Evolutionary conservation across 1,140 invertebrate species (phyloP).

Genomic region (Drosophila varians): DNA sequence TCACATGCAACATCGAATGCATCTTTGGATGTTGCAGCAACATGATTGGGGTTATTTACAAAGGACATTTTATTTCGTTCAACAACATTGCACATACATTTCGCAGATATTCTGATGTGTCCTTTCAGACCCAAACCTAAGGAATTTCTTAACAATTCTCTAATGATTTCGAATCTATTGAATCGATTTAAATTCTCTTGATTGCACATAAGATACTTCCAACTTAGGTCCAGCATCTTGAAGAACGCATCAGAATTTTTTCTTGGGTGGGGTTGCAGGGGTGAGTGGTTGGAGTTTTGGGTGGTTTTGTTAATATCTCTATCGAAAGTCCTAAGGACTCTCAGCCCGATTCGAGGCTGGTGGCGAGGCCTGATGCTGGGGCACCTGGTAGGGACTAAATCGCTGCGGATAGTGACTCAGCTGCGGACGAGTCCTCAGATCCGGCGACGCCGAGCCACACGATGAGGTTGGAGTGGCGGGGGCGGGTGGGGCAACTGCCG

Average conservation of each 20-base stretch:
- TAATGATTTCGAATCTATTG: background rate
- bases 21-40: constrained; percentile 58
- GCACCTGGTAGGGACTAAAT: constrained; percentile 83
- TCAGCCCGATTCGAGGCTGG: constrained; percentile 59
- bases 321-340: constrained; percentile 48
- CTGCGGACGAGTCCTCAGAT: constrained; percentile 65
- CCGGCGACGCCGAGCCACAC: constrained; percentile 75
- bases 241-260: background rate
- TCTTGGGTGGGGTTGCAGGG: constrained; percentile 4
- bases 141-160: background rate
- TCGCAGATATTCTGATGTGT: constrained; percentile 18
- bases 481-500: constrained; percentile 42
- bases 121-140: background rate
- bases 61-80: constrained; percentile 33
- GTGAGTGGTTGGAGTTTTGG: constrained; percentile 10
- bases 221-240: background rate
- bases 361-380: constrained; percentile 70
- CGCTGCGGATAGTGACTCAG: constrained; percentile 76
- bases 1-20: constrained; percentile 60
- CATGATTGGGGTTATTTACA: constrained; percentile 50
- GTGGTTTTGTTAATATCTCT: constrained; percentile 4
- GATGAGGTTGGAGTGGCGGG: constrained; percentile 72
- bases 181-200: background rate
- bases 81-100: constrained; percentile 76
- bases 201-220: background rate